Evolutionary conservation across 1,140 invertebrate genomes (phyloP).

Genomic region (Babylonia areolata): DNA sequence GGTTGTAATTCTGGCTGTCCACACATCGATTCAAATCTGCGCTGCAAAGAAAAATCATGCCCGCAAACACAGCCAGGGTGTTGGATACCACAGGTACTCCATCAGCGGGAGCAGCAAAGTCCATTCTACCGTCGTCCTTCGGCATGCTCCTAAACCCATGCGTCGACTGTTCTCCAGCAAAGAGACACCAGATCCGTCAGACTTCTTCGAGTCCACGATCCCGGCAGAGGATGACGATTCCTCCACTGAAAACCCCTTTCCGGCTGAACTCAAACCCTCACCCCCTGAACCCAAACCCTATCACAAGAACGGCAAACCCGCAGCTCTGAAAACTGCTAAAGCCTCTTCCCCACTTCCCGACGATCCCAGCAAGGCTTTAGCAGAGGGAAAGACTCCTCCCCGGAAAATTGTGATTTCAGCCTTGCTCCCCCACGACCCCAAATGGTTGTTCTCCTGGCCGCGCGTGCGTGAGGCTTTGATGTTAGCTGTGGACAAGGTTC

Average conservation of each 20-base stretch:
- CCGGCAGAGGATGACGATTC: background rate
- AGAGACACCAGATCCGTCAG: background rate
- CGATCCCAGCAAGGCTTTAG: background rate
- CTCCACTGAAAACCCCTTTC: background rate
- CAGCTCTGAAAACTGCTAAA: background rate
- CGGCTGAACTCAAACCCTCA: background rate
- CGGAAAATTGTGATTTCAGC: conserved; percentile 49
- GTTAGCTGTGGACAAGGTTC: conserved; percentile 57
- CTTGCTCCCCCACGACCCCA: conserved; percentile 49
- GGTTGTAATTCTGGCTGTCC: no score
- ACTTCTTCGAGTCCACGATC: background rate
- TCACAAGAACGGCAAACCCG: background rate
- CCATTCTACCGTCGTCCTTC: background rate
- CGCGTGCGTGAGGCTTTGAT: conserved; percentile 56
- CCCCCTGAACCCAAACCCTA: background rate
- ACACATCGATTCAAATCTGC: background rate
- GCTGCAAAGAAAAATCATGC: background rate
- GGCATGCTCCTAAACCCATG: background rate
- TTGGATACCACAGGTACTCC: background rate
- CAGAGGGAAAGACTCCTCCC: background rate
- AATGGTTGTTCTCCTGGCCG: conserved; percentile 55
- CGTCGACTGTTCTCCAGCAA: background rate
- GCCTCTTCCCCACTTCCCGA: background rate
- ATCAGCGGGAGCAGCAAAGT: background rate
- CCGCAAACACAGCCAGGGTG: background rate